A percentile compares a stretch with the other conserved stretches of the same genome.
These are phyloP conservation scores for Xenopus tropicalis DNA, from an alignment of 2,113 vertebrate species.

Conservation along the genomic window DNA sequence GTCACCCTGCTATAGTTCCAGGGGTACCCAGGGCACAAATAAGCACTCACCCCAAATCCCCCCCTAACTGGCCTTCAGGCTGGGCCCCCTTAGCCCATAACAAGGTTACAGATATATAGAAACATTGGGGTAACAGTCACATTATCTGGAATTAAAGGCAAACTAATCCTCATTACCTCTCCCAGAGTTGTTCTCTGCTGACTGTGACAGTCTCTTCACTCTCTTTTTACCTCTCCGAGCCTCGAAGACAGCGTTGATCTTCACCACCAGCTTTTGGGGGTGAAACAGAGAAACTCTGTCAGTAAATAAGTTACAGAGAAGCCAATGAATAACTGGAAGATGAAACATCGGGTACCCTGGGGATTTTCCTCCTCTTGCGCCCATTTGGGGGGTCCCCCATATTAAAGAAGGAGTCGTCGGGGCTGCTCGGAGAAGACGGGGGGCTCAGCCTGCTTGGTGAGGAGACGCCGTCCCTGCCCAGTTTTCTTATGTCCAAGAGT, in stretches of 20 bases:
- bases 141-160: too few relatives aligned
- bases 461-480: constrained; percentile 75
- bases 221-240: constrained; percentile 97
- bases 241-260: constrained; percentile 97
- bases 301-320: neutral
- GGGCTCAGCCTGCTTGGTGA: constrained; percentile 87
- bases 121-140: too few relatives aligned
- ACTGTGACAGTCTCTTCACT: constrained; percentile 90
- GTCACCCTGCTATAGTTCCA: too few relatives aligned
- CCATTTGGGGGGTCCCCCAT: constrained; percentile 88
- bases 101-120: too few relatives aligned
- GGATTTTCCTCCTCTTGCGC: constrained; percentile 84
- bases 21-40: too few relatives aligned
- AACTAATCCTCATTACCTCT: constrained; percentile 80
- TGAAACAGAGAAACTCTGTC: constrained; percentile 23
- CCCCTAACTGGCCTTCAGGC: too few relatives aligned
- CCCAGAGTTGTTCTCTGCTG: constrained; percentile 88
- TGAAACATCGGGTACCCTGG: constrained; percentile 71
- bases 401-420: constrained; percentile 87
- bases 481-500: constrained; percentile 82
- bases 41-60: too few relatives aligned
- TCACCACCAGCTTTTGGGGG: constrained; percentile 84
- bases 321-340: neutral
- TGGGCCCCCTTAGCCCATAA: too few relatives aligned
- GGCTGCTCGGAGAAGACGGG: constrained; percentile 93